Conservation (phyloP, 1,140 invertebrate genomes). For the Drosophila albomicans region DNA sequence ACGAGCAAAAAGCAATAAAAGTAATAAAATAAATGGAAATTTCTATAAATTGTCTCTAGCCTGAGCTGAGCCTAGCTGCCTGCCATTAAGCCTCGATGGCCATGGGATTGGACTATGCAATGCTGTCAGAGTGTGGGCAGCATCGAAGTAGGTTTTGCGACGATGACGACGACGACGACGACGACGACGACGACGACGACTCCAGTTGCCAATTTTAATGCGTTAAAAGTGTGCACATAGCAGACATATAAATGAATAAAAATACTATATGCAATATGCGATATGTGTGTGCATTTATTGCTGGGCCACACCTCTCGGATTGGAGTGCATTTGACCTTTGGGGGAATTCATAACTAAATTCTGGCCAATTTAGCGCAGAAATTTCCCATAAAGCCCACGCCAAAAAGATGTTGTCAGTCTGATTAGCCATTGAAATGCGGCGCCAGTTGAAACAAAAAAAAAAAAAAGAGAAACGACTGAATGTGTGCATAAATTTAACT, state of each 20-base stretch:
- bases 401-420: slow-evolving; percentile 22
- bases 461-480: neutral
- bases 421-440: slow-evolving; percentile 50
- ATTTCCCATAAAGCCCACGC: slow-evolving; percentile 39
- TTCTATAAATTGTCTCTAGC: slow-evolving; percentile 34
- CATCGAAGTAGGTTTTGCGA: slow-evolving; percentile 21
- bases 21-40: slow-evolving; percentile 24
- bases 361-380: slow-evolving; percentile 51
- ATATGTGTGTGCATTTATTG: slow-evolving; percentile 7
- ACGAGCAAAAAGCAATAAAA: neutral
- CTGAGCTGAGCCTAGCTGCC: slow-evolving; percentile 9
- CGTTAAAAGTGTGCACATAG: slow-evolving; percentile 23
- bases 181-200: slow-evolving; percentile 2
- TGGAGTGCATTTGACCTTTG: slow-evolving; percentile 67
- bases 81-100: slow-evolving; percentile 21
- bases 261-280: slow-evolving; percentile 1
- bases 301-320: slow-evolving; percentile 56
- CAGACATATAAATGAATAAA: neutral
- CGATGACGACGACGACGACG: neutral
- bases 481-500: slow-evolving; percentile 17
- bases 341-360: slow-evolving; percentile 45
- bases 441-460: slow-evolving; percentile 34
- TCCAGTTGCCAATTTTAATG: slow-evolving; percentile 41
- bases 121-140: slow-evolving; percentile 39
- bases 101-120: slow-evolving; percentile 41